phyloP scores from a whole-genome alignment of 2,797 vertebrate species.

The Lacerta bilineata region DNA sequence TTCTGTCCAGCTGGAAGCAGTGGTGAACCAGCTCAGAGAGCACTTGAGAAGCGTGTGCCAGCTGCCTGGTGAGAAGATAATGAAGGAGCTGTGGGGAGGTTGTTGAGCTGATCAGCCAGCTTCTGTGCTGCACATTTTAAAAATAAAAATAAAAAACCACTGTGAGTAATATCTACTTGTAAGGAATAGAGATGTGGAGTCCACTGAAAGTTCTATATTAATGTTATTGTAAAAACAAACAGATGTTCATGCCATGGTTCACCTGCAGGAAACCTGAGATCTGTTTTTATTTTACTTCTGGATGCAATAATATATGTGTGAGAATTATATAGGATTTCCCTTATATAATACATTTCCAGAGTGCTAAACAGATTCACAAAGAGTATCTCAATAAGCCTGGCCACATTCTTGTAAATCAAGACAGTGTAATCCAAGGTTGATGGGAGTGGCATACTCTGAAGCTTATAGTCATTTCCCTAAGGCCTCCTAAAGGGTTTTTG shows the following conservation, averaged over 20 bases:
- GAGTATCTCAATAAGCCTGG: neutral
- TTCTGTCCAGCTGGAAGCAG: constrained; percentile 27
- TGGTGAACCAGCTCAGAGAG: neutral
- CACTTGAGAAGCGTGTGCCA: constrained; percentile 10
- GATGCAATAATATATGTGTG: neutral
- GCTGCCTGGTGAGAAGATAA: neutral
- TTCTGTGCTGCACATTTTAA: constrained; percentile 3
- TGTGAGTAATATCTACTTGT: neutral
- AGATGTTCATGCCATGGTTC: neutral
- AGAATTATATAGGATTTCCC: neutral
- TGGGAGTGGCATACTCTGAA: too few species aligned
- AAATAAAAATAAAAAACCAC: too few species aligned
- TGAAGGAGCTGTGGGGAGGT: neutral
- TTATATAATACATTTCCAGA: too few species aligned
- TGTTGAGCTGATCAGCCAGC: neutral
- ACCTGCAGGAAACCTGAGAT: neutral
- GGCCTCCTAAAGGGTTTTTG: neutral
- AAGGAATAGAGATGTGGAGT: neutral
- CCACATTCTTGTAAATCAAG: neutral
- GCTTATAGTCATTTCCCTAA: neutral
- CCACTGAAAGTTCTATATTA: neutral
- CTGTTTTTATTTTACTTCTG: neutral
- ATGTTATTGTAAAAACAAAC: neutral
- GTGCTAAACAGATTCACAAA: neutral
- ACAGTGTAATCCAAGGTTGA: neutral